These are phyloP conservation scores for Melangyna quadrimaculata DNA, from an alignment of 2,888 invertebrate genomes.

Conservation along the genomic window DNA sequence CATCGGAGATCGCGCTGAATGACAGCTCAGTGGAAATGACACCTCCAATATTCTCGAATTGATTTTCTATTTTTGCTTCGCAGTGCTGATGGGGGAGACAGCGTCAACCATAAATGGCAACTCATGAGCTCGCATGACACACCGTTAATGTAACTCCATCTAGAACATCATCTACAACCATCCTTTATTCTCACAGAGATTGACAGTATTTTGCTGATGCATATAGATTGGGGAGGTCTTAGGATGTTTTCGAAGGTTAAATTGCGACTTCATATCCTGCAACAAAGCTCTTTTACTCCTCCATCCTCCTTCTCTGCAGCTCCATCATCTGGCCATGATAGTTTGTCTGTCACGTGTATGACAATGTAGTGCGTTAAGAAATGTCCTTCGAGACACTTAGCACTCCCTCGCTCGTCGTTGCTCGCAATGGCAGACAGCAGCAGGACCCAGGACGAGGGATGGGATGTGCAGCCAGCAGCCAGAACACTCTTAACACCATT, in stretches of 20 bases:
- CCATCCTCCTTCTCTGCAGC: background rate
- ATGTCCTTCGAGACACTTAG: slow-evolving; percentile 55
- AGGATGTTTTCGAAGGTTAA: background rate
- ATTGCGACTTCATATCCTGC: slow-evolving; percentile 41
- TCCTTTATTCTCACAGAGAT: background rate
- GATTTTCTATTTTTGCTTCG: slow-evolving; percentile 60
- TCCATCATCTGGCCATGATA: slow-evolving; percentile 13
- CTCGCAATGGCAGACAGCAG: no score
- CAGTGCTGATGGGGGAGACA: background rate
- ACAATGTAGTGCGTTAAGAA: slow-evolving; percentile 38
- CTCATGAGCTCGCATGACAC: slow-evolving; percentile 26
- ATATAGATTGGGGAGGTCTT: slow-evolving; percentile 17
- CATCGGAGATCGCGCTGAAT: slow-evolving; percentile 47
- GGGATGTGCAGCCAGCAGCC: background rate
- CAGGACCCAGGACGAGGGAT: rapidly evolving
- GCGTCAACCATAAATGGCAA: slow-evolving; percentile 19
- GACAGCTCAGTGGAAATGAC: slow-evolving; percentile 58
- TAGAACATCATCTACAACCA: background rate
- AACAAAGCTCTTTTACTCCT: slow-evolving; percentile 17
- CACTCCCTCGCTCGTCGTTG: slow-evolving; percentile 21
- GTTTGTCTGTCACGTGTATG: slow-evolving; percentile 45
- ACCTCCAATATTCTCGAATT: slow-evolving; percentile 65
- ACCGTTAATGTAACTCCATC: slow-evolving; percentile 23
- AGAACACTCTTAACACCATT: slow-evolving; percentile 41
- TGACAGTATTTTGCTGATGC: slow-evolving; percentile 24